A percentile compares a stretch with the other conserved stretches of the same genome.
Conservation (phyloP, 2,113 vertebrate species). For the Hyla sarda region DNA sequence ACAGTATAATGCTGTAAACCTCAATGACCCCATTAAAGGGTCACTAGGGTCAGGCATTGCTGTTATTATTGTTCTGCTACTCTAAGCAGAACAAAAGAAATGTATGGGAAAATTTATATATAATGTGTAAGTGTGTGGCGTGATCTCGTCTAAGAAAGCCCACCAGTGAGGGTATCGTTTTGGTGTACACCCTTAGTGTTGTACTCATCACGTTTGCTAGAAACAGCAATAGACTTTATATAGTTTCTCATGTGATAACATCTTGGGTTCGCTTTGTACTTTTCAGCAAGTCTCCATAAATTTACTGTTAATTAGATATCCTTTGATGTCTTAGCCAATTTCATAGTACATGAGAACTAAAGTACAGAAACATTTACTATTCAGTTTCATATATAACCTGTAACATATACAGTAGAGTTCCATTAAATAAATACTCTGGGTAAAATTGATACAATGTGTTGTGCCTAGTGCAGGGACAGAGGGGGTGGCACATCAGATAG, state of each 20-base stretch:
- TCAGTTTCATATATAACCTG: neutral
- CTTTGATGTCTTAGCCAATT: conserved; percentile 21
- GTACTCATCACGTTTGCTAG: neutral
- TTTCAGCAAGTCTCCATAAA: conserved; percentile 29
- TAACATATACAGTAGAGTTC: neutral
- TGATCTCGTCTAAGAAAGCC: too few species aligned
- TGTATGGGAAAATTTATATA: too few species aligned
- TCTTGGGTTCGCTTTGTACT: conserved; percentile 37
- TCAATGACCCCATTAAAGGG: too few species aligned
- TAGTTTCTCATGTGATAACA: conserved; percentile 43
- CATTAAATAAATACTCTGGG: neutral
- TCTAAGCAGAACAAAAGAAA: too few species aligned
- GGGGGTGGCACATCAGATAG: neutral
- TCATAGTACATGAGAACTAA: conserved; percentile 14
- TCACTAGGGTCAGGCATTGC: too few species aligned
- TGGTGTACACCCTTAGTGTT: neutral
- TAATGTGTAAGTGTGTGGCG: too few species aligned
- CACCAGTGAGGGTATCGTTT: neutral
- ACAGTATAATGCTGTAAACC: too few species aligned
- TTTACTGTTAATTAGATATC: conserved; percentile 25
- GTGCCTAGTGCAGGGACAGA: neutral
- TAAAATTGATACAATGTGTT: neutral
- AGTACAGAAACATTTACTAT: neutral
- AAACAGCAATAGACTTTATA: neutral
- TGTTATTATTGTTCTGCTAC: too few species aligned